Base-by-base conservation (phyloP, 1,140 invertebrate species). In the Drosophila sulfurigaster region DNA sequence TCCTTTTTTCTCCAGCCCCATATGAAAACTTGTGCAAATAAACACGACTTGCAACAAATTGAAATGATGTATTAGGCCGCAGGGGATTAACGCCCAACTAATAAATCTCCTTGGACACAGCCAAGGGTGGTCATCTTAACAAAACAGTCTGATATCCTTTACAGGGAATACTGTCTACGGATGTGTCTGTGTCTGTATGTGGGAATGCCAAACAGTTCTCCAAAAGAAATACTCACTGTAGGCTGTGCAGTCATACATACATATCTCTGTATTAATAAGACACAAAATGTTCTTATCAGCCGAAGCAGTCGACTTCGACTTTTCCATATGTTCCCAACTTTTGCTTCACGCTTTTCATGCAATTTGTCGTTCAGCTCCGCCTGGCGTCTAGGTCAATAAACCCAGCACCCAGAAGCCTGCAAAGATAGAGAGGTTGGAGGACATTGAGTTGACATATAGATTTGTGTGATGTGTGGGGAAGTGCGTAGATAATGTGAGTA, bases 41-140 rank as follows among this genome's bases (percentile, higher is more conserved):
- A 88, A 88, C 83, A 88, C 69, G 81, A 89, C 83, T 88, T 88
- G 83, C 85, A 83, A 88, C 83, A 88, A 88, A 88, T 88, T 83
- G 83, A 88, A 88, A 88, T 88, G 83, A 88, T 88, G 83, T 88
- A 88, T 88, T 88, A 88, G 83, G 83, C 83, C 83, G 85, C 85
- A 81, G 87, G 83, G 83, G 83, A 88, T 88, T 88, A 88, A 83
- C 83, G 83, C 83, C 83, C 80, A 88, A 88, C 83, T 88, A 88
- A 88, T 88, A 88, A 88, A 88, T 88, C 83, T 86, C 83, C 35
- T 58, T 73, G 80, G 63, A 77, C 64, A 65, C 51, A 45, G 52
- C 58, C 13, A 49, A 48, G 60, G 38, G 35, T 38, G 49, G 3
- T n/a, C n/a, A 32, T 30, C 25, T 41, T 56, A 43, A 11, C 20